Conservation (phyloP, 2,888 invertebrate species). For the Mellilla xanthometata region DNA sequence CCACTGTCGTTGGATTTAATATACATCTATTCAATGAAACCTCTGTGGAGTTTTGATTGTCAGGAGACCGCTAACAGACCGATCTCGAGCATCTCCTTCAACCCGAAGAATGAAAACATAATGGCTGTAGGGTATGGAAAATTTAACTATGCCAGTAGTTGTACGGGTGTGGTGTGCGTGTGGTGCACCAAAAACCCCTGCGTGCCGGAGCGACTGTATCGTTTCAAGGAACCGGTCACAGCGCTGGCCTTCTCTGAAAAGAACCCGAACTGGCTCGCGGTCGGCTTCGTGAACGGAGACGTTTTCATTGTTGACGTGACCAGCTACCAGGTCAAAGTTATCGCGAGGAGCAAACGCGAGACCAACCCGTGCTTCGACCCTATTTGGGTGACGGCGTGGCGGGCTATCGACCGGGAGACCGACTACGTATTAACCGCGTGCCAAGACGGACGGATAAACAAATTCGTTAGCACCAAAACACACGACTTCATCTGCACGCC, state of each 20-base stretch:
- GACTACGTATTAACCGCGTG: constrained; percentile 83
- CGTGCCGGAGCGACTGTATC: constrained; percentile 87
- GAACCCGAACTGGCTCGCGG: constrained; percentile 87
- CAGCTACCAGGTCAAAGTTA: constrained; percentile 67
- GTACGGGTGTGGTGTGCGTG: constrained; percentile 85
- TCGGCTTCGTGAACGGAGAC: constrained; percentile 89
- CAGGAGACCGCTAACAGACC: constrained; percentile 76
- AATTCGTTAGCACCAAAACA: constrained; percentile 79
- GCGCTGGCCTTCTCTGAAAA: constrained; percentile 86
- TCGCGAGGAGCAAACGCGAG: constrained; percentile 81
- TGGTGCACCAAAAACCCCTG: constrained; percentile 93
- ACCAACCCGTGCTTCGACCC: constrained; percentile 86
- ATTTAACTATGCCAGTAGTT: constrained; percentile 80
- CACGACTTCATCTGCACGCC: constrained; percentile 83
- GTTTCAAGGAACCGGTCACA: constrained; percentile 85
- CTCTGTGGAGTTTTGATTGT: constrained; percentile 86
- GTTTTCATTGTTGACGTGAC: constrained; percentile 88
- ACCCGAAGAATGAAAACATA: constrained; percentile 86
- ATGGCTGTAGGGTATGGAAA: constrained; percentile 90
- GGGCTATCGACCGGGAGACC: constrained; percentile 56
- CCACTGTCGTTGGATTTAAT: constrained; percentile 84
- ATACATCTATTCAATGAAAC: constrained; percentile 85
- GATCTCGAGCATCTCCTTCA: constrained; percentile 86
- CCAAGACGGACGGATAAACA: constrained; percentile 84
- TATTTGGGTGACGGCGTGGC: constrained; percentile 86